These are phyloP conservation scores for Lycophotia porphyrea DNA, from an alignment of 2,888 invertebrate species.

Conservation along the genomic window DNA sequence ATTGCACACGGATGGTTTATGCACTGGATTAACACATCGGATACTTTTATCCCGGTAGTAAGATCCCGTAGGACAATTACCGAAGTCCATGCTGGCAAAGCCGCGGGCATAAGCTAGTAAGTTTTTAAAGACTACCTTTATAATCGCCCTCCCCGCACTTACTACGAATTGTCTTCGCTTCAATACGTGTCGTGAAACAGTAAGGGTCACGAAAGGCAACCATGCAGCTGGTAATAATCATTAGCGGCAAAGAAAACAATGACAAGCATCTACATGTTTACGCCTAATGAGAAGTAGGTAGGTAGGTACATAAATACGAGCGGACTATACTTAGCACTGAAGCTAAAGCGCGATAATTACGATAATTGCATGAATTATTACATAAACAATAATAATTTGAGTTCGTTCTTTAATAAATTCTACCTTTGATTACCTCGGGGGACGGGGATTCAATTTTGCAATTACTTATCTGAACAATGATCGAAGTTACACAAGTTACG, in stretches of 20 bases:
- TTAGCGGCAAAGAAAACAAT: slow-evolving; percentile 22
- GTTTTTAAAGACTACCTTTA: neutral
- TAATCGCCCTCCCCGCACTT: neutral
- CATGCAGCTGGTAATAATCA: neutral
- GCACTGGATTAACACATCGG: too few species aligned
- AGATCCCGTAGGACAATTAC: too few species aligned
- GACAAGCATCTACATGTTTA: slow-evolving; percentile 13
- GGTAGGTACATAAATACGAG: neutral
- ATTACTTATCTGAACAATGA: slow-evolving; percentile 18
- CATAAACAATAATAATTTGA: slow-evolving; percentile 5
- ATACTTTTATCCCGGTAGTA: too few species aligned
- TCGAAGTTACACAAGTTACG: slow-evolving; percentile 3
- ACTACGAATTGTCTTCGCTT: neutral
- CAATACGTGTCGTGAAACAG: neutral
- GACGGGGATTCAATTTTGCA: slow-evolving; percentile 18
- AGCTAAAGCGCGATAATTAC: neutral
- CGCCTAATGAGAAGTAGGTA: neutral
- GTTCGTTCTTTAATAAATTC: slow-evolving; percentile 14
- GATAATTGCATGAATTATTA: neutral
- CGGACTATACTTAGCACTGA: neutral
- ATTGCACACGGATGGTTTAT: neutral
- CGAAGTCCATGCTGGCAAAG: too few species aligned
- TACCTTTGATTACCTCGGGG: slow-evolving; percentile 11
- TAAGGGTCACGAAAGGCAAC: too few species aligned
- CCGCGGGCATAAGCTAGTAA: too few species aligned